These are phyloP conservation scores for Carterocephalus palaemon DNA, from an alignment of 2,888 invertebrate species.

Conservation along the genomic window DNA sequence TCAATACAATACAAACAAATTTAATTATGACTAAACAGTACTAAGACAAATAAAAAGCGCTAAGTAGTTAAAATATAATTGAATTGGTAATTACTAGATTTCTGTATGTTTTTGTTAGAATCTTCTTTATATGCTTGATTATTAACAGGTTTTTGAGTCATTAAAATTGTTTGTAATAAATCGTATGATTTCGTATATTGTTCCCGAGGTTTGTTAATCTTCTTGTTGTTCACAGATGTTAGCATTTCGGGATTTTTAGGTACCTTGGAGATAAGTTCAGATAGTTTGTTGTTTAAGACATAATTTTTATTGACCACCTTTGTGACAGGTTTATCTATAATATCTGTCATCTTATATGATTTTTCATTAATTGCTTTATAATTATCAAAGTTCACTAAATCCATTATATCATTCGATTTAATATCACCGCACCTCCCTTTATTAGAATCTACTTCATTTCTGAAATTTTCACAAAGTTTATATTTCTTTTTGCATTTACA, in stretches of 20 bases:
- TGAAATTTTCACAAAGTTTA: constrained; percentile 34
- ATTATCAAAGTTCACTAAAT: background rate
- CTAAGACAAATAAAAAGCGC: too few species aligned
- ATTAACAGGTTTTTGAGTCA: constrained; percentile 32
- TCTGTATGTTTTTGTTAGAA: background rate
- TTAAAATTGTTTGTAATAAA: constrained; percentile 50
- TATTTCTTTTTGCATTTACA: constrained; percentile 7
- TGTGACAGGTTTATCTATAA: too few species aligned
- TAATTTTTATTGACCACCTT: too few species aligned
- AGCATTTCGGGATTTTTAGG: too few species aligned
- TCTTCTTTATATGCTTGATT: background rate
- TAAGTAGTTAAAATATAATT: too few species aligned
- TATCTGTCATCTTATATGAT: background rate
- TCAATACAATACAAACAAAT: too few species aligned
- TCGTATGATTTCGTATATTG: constrained; percentile 49
- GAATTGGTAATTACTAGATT: background rate
- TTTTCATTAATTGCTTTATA: background rate
- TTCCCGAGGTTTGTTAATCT: constrained; percentile 20
- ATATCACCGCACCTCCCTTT: constrained; percentile 36
- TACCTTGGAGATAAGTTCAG: too few species aligned
- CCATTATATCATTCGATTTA: background rate
- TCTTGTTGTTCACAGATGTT: background rate
- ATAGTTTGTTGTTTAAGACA: too few species aligned
- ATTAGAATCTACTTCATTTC: constrained; percentile 34
- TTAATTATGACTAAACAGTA: too few species aligned